Percentiles rank a stretch among this genome's conserved stretches.
Conservation (phyloP, 2,797 vertebrate genomes). For the Peromyscus nudipes region DNA sequence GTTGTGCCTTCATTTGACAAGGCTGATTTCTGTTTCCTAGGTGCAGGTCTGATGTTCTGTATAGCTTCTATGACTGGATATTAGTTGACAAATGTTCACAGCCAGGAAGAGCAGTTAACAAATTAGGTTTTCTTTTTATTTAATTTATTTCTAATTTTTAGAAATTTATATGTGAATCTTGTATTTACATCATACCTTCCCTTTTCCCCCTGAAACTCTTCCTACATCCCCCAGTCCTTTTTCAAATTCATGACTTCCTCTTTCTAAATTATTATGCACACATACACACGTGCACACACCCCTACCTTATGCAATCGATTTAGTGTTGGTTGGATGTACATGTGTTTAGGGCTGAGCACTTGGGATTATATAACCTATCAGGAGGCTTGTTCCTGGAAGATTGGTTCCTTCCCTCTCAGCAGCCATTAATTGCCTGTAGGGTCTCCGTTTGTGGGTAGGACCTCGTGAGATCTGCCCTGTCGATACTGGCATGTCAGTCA, state of each 20-base stretch:
- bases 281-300: not conserved
- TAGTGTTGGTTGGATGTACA: not conserved
- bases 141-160: not conserved
- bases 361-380: not conserved
- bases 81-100: not conserved
- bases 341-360: not conserved
- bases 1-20: not conserved
- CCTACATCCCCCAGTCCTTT: not conserved
- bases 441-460: not conserved
- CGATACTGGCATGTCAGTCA: not conserved
- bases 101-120: not conserved
- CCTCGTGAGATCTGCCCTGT: not conserved
- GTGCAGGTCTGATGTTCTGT: not conserved
- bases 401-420: not conserved
- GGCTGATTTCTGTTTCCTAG: not conserved
- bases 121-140: not conserved
- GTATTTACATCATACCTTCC: not conserved
- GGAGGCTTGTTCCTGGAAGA: not conserved
- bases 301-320: not conserved
- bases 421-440: not conserved
- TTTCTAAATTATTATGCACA: not conserved
- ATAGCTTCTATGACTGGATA: not conserved
- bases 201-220: not conserved
- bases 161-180: not conserved
- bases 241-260: not conserved